Evolutionary conservation across 1,140 invertebrate genomes (phyloP).

Genomic region (Leptestheria dahalacensis): DNA sequence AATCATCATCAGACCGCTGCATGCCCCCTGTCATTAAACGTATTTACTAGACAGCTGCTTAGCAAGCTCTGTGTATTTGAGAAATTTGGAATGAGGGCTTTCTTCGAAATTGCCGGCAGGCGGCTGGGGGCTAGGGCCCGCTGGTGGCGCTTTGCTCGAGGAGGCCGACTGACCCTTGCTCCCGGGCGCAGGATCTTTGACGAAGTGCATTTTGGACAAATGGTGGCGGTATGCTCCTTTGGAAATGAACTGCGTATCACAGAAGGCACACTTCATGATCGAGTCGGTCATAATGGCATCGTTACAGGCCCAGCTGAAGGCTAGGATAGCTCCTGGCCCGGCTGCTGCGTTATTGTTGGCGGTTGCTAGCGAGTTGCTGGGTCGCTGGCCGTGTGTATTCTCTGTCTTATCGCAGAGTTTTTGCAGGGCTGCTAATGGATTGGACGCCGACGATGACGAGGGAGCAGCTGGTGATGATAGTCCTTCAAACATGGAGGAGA

Average conservation of each 20-base stretch:
- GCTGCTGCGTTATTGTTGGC: conserved; percentile 25
- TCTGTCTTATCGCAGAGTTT: conserved; percentile 90
- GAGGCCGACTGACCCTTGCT: conserved; percentile 33
- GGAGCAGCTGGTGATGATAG: conserved; percentile 35
- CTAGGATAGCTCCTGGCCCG: conserved; percentile 58
- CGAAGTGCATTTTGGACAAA: conserved; percentile 89
- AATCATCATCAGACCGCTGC: neutral
- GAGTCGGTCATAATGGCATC: conserved; percentile 68
- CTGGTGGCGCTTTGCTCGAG: conserved; percentile 29
- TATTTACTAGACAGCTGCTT: conserved; percentile 93
- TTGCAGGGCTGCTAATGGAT: conserved; percentile 80
- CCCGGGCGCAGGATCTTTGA: conserved; percentile 73
- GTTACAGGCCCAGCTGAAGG: conserved; percentile 86
- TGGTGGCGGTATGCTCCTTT: conserved; percentile 94
- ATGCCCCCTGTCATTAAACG: conserved; percentile 16
- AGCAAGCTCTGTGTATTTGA: conserved; percentile 90
- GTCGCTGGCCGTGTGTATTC: conserved; percentile 29
- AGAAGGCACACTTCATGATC: conserved; percentile 89
- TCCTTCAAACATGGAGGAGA: conserved; percentile 80
- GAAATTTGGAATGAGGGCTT: conserved; percentile 87
- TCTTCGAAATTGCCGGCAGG: conserved; percentile 51
- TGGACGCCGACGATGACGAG: conserved; percentile 27
- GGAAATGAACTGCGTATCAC: conserved; percentile 89
- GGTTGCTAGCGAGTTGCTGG: conserved; percentile 8
- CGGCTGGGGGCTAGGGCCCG: conserved; percentile 31